Evolutionary conservation across 2,888 invertebrate species (phyloP).

Genomic region (Acanthosepion lycidas): DNA sequence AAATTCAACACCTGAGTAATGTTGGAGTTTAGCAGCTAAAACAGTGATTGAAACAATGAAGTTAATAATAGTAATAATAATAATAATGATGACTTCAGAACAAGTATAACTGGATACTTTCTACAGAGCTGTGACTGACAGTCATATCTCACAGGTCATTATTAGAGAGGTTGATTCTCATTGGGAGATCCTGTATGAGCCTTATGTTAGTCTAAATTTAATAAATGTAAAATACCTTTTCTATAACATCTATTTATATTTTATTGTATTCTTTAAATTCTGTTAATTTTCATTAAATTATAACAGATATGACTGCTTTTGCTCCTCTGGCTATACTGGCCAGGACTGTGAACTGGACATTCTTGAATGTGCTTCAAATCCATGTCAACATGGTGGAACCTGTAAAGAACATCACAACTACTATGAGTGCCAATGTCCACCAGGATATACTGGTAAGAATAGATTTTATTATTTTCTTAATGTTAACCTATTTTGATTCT

Average conservation of each 20-base stretch:
- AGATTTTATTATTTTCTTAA: neutral
- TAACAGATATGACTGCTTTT: conserved; percentile 83
- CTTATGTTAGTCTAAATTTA: too few species aligned
- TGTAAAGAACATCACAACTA: conserved; percentile 65
- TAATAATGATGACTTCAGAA: too few species aligned
- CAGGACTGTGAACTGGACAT: conserved; percentile 91
- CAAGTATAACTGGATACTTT: too few species aligned
- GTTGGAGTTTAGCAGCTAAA: too few species aligned
- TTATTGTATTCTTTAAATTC: neutral
- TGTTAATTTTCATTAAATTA: neutral
- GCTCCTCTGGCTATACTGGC: conserved; percentile 75
- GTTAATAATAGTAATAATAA: too few species aligned
- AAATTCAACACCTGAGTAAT: too few species aligned
- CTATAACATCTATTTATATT: neutral
- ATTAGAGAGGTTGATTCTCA: too few species aligned
- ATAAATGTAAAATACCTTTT: neutral
- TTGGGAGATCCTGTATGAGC: too few species aligned
- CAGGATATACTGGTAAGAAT: conserved; percentile 66
- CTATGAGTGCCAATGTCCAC: conserved; percentile 65
- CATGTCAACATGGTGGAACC: conserved; percentile 69
- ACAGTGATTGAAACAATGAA: too few species aligned
- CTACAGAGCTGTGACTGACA: too few species aligned
- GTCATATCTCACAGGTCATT: too few species aligned
- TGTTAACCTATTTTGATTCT: neutral
- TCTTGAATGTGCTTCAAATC: conserved; percentile 84